Base-by-base conservation (phyloP, 2,797 vertebrate genomes). In the Sylvia borin region DNA sequence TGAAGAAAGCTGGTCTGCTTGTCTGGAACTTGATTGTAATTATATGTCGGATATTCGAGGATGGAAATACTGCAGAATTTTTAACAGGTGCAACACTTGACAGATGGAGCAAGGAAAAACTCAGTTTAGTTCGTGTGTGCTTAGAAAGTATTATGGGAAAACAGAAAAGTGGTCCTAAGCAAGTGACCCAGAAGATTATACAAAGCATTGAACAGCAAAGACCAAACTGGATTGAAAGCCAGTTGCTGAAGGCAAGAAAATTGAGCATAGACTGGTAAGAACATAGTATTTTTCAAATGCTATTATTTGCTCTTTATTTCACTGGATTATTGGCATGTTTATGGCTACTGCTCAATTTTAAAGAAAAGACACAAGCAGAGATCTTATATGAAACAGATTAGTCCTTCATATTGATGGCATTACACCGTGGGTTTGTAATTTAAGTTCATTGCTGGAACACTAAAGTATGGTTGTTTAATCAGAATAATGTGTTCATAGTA, bases 181-280 rank as follows among this genome's bases (percentile, higher is more conserved):
- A 98, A 80, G 96, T 97, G 70, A 97, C 98, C 68, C 99, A 98
- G 80, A 99, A 98, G 97, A 98, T 99, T 60, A 97, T 99, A 85
- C 98, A 98, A 97, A 97, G 93, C 91, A 98, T 99, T 79, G 99
- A 99, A 91, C 98, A 98, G 87, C 98, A 98, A 88, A 98, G 97
- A 94, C 99, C 99, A 83, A 99, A 99, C 91, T 99, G 99, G 99
- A 99, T 98, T 88, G 98, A 98, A 94, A 94, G 96, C 86, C 99
- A 99, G 91, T 97, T 99, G 95, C 98, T 98, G 97, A 99, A 99
- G 95, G 98, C 99, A 90, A 98, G 98, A 68, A 99, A 98, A 96
- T 90, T 99, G 95, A 99, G 98, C 97, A 96, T 96, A 55, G 97
- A 98, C 87, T 98, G 98, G 99, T 99, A 98, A 99, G 98, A 93